Evolutionary conservation across 1,140 invertebrate species (phyloP).

Genomic region (Cryptotermes secundus): DNA sequence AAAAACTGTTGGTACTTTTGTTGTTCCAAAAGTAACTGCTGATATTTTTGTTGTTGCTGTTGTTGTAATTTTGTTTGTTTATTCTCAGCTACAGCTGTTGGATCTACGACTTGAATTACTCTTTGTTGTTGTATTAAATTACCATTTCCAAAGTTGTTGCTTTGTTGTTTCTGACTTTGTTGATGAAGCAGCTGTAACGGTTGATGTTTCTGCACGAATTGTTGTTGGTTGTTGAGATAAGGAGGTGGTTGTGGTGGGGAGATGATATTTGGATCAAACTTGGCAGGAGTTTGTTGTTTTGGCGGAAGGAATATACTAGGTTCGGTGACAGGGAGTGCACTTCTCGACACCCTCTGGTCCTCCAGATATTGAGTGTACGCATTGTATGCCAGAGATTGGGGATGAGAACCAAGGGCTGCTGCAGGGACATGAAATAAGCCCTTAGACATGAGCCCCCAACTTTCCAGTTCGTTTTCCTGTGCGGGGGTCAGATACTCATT

Average conservation of each 20-base stretch:
- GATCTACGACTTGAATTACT: background rate
- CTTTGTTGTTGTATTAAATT: background rate
- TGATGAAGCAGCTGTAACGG: constrained; percentile 16
- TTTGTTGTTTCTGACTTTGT: background rate
- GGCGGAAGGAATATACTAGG: background rate
- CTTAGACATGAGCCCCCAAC: constrained; percentile 28
- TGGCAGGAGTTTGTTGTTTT: background rate
- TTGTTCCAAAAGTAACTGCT: constrained; percentile 17
- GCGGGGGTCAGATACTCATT: constrained; percentile 9
- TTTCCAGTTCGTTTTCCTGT: constrained; percentile 28
- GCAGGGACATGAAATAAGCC: background rate
- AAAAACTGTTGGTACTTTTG: background rate
- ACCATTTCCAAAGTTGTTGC: background rate
- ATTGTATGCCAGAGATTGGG: constrained; percentile 10
- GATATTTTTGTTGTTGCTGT: background rate
- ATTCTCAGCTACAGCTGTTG: background rate
- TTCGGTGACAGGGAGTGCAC: constrained; percentile 7
- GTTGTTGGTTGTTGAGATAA: background rate
- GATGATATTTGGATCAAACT: background rate
- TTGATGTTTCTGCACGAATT: background rate
- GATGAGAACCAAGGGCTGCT: background rate
- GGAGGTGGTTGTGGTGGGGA: background rate
- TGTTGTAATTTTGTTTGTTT: background rate
- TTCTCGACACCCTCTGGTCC: constrained; percentile 1
- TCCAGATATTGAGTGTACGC: constrained; percentile 4